Evolutionary conservation across 2,888 invertebrate species (phyloP).

Genomic region (Drosophila mayaguana): DNA sequence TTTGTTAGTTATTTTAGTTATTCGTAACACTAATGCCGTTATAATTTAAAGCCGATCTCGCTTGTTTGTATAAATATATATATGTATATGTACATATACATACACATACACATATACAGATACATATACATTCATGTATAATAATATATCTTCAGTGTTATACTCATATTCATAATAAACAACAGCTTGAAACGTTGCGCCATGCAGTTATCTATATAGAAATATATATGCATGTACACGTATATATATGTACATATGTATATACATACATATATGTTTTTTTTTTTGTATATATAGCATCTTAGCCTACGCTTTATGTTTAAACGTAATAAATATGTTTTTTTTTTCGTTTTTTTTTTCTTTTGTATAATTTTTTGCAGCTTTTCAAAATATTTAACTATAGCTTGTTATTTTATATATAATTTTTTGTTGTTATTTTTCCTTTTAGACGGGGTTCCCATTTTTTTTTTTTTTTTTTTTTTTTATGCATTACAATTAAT

Average conservation of each 20-base stretch:
- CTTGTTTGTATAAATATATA: conserved; percentile 17
- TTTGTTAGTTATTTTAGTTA: conserved; percentile 30
- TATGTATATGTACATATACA: conserved; percentile 24
- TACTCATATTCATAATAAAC: conserved; percentile 59
- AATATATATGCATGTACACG: conserved; percentile 14
- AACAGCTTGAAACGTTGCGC: conserved; percentile 64
- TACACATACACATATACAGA: conserved; percentile 47
- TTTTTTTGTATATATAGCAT: conserved; percentile 25
- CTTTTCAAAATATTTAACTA: conserved; percentile 73
- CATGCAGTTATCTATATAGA: conserved; percentile 34
- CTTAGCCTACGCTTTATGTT: conserved; percentile 55
- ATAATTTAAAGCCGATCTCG: conserved; percentile 56
- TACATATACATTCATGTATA: conserved; percentile 42
- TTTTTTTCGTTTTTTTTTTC: conserved; percentile 18
- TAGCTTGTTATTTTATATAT: conserved; percentile 51
- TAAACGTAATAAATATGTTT: conserved; percentile 69
- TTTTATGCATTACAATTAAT: conserved; percentile 68
- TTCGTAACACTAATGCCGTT: conserved; percentile 51
- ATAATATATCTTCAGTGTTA: conserved; percentile 38
- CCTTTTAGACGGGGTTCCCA: conserved; percentile 60
- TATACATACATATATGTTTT: conserved; percentile 13
- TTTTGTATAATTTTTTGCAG: conserved; percentile 56
- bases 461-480: conserved; percentile 27
- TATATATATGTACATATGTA: conserved; percentile 33
- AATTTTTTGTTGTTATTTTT: conserved; percentile 20